Percentiles rank a stretch among this genome's conserved stretches.
Evolutionary conservation across 2,888 invertebrate genomes (phyloP).

Genomic region (Plebejus anna): DNA sequence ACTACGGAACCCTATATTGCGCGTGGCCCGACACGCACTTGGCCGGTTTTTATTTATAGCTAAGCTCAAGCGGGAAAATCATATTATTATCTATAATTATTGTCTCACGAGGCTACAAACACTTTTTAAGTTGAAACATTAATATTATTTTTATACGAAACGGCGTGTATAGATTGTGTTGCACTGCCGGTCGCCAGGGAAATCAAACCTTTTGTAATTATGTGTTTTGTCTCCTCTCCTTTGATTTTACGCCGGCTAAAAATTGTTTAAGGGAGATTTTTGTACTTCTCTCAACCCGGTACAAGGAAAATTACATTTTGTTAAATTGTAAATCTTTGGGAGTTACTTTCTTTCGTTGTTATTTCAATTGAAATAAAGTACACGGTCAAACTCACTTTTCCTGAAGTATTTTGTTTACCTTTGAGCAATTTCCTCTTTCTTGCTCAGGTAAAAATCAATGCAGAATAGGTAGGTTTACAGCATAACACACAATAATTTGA

Average conservation of each 20-base stretch:
- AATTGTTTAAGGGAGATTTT: slow-evolving; percentile 23
- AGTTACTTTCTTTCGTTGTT: neutral
- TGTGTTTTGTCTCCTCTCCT: slow-evolving; percentile 50
- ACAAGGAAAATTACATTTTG: neutral
- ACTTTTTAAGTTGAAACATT: slow-evolving; percentile 40
- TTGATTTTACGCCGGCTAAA: slow-evolving; percentile 39
- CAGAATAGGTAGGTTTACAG: no score
- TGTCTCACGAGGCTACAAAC: slow-evolving; percentile 28
- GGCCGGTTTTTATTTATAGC: slow-evolving; percentile 31
- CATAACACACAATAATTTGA: no score
- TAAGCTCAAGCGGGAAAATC: slow-evolving; percentile 35
- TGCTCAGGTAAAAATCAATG: neutral
- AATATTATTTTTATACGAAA: slow-evolving; percentile 41
- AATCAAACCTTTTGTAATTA: slow-evolving; percentile 67
- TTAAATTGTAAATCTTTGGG: neutral
- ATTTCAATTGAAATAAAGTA: slow-evolving; percentile 6
- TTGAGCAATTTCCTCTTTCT: neutral
- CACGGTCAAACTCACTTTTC: neutral
- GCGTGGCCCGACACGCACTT: no score
- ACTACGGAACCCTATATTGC: no score
- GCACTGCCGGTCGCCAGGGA: slow-evolving; percentile 52
- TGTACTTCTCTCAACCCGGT: slow-evolving; percentile 29
- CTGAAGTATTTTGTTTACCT: neutral
- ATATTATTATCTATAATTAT: slow-evolving; percentile 31
- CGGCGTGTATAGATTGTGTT: slow-evolving; percentile 37